Base-by-base conservation (phyloP, 2,113 vertebrate genomes). In the Brienomyrus longianalis region DNA sequence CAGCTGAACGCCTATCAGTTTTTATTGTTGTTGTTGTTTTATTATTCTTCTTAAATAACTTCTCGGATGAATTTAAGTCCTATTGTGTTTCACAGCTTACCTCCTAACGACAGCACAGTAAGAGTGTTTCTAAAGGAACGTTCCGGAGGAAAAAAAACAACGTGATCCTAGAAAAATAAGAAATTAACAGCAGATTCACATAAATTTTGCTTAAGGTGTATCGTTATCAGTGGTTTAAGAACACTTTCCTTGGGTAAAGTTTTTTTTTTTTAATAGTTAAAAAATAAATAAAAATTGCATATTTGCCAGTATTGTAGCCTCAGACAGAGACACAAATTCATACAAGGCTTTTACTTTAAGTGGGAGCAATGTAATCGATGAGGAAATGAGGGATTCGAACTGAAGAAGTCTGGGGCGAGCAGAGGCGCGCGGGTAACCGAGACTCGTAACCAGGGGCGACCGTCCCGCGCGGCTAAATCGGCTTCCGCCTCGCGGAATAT, bases 281-380 rank as follows among this genome's bases (percentile, higher is more conserved):
- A 97, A 97, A 97, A 95, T 96, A 96, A 96, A 96, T 96, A 96
- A 96, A 96, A 97, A 97, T 97, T 97, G 97, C 97, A 97, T 98
- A 98, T 96, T 97, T 97, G 97, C 96, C 97, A 97, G 97, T 96
- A 97, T 96, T 96, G 97, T 96, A 95, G 97, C 97, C 96, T 95
- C 95, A 96, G 95, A 94, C 95, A 96, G 97, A 98, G 96, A 93
- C 95, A 96, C 95, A 96, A 97, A 97, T 95, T 97, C 94, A 92
- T 94, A 95, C 93, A 95, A 96, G 94, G 95, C 95, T 96, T 93
- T 95, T 95, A 96, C 96, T 96, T 96, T 96, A 95, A 96, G 97
- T 94, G 94, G 95, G 94, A 94, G 94, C 93, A 92, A 95, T 93
- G 92, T 93, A 93, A 90, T 95, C 94, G 9, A 92, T 94, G 94